These are phyloP conservation scores for Branchinecta lynchi DNA, from an alignment of 1,140 invertebrate species.

Conservation along the genomic window DNA sequence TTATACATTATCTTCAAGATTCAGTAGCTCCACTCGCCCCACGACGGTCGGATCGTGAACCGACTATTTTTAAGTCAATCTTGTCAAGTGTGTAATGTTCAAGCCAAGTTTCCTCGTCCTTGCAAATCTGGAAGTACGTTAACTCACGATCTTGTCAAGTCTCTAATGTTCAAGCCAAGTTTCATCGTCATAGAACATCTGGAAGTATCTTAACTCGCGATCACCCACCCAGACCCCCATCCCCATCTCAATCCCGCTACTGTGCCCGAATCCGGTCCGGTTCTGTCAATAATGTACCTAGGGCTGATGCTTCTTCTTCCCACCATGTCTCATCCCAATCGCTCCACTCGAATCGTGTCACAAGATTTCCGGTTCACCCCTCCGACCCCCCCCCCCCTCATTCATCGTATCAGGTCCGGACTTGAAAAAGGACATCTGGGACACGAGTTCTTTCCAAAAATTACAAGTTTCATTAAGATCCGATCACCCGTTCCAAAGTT, in stretches of 20 bases:
- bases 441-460: slow-evolving; percentile 6
- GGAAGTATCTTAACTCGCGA: no score
- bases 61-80: no score
- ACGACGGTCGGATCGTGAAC: no score
- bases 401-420: background rate
- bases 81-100: no score
- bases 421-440: background rate
- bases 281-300: slow-evolving; percentile 2
- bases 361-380: background rate
- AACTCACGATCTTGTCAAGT: no score
- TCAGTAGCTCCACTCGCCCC: no score
- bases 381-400: background rate
- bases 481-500: background rate
- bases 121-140: no score
- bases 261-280: background rate
- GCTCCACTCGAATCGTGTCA: background rate
- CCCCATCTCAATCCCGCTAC: background rate
- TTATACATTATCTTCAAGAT: no score
- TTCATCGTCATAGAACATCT: no score
- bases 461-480: slow-evolving; percentile 6
- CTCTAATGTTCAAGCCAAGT: no score
- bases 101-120: no score
- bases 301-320: background rate
- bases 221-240: no score
- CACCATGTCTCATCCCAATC: slow-evolving; percentile 3